A percentile compares a stretch with the other conserved stretches of the same genome.
Conservation (phyloP, 2,888 invertebrate genomes). For the Heteromyza rotundicornis region DNA sequence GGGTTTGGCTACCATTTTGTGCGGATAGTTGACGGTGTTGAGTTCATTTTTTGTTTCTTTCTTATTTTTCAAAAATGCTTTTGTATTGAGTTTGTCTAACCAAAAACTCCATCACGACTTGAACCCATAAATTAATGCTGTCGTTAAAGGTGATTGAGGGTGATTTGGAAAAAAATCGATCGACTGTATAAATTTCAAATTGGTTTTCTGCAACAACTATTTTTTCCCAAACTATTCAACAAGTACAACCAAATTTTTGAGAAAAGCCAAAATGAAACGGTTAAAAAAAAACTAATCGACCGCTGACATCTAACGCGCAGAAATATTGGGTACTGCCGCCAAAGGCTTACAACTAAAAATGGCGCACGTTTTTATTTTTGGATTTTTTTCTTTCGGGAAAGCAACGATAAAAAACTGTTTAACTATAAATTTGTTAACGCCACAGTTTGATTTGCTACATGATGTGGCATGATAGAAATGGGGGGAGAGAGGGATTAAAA, state of each 20-base stretch:
- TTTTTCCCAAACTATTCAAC: constrained; percentile 17
- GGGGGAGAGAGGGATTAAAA: background rate
- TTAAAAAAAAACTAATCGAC: background rate
- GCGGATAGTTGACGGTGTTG: background rate
- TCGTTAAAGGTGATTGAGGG: constrained; percentile 41
- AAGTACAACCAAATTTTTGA: constrained; percentile 7
- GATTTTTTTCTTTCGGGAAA: too few relatives aligned
- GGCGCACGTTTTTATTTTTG: constrained; percentile 39
- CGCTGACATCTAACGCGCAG: background rate
- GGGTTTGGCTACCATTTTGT: constrained; percentile 31
- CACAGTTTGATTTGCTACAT: background rate
- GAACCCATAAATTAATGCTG: constrained; percentile 43
- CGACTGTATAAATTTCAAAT: constrained; percentile 13
- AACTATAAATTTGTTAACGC: background rate
- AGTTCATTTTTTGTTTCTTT: too few relatives aligned
- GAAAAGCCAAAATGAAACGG: background rate
- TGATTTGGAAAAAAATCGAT: constrained; percentile 28
- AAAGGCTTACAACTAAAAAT: constrained; percentile 44
- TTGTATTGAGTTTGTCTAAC: background rate
- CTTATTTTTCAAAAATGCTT: background rate
- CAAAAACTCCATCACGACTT: constrained; percentile 35
- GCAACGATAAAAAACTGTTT: background rate
- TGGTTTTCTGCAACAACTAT: background rate
- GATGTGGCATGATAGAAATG: too few relatives aligned
- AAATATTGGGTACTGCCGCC: constrained; percentile 20